phyloP scores from a whole-genome alignment of 2,888 invertebrate genomes.

The Laothoe populi region DNA sequence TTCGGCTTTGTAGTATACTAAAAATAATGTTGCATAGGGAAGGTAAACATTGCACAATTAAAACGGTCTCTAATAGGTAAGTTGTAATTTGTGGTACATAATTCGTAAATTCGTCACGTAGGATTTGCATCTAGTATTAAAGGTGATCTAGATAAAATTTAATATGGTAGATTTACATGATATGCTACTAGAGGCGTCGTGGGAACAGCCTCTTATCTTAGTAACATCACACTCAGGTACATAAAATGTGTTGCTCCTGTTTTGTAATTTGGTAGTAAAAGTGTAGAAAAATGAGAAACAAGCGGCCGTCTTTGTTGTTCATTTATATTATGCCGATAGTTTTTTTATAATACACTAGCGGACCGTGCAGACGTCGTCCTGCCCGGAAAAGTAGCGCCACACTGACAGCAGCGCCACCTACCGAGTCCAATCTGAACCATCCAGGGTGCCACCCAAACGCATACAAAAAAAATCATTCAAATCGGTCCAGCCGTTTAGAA shows the following conservation, averaged over 20 bases:
- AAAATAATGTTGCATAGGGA: neutral
- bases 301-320: neutral
- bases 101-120: constrained; percentile 5
- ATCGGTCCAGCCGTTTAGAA: no score
- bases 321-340: no score
- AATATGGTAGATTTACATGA: constrained; percentile 10
- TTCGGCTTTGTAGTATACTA: no score
- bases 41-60: neutral
- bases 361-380: no score
- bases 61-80: neutral
- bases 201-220: constrained; percentile 10
- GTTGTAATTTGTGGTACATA: neutral
- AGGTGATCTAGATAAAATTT: constrained; percentile 20
- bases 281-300: neutral
- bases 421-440: no score
- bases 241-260: constrained; percentile 2
- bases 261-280: neutral
- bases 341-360: no score
- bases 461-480: no score
- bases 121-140: constrained; percentile 10
- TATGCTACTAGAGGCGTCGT: constrained; percentile 17
- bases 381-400: no score
- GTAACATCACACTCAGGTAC: neutral
- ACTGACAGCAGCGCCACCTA: no score
- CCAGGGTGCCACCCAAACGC: no score